Evolutionary conservation across 2,797 vertebrate species (phyloP).

Genomic region (Crypturellus tataupa): DNA sequence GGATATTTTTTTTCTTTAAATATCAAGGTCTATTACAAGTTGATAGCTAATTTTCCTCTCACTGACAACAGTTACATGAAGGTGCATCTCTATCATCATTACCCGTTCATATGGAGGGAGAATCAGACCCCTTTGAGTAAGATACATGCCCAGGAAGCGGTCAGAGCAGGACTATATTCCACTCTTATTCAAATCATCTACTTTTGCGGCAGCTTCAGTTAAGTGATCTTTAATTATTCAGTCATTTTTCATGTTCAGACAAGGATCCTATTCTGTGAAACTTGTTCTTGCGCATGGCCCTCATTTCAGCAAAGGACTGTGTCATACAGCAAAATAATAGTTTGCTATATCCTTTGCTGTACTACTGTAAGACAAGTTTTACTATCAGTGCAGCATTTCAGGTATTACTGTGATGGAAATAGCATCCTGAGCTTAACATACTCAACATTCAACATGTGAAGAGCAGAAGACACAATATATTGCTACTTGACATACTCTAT

Average conservation of each 20-base stretch:
- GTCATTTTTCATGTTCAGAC: slow-evolving; percentile 48
- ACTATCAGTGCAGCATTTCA: background rate
- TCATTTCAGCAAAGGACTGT: background rate
- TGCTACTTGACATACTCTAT: background rate
- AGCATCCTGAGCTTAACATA: background rate
- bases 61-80: background rate
- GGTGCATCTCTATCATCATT: background rate
- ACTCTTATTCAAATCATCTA: background rate
- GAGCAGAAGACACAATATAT: background rate
- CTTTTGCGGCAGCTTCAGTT: background rate
- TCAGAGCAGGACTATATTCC: background rate
- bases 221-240: slow-evolving; percentile 48
- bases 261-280: slow-evolving; percentile 39
- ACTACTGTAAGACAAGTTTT: background rate
- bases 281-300: background rate
- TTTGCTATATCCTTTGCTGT: background rate
- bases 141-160: background rate
- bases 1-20: background rate
- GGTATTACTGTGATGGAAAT: background rate
- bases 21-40: background rate
- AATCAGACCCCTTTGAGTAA: background rate
- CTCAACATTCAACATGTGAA: background rate
- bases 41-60: background rate
- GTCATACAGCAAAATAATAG: background rate
- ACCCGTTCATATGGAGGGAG: background rate